A percentile compares a stretch with the other conserved stretches of the same genome.
phyloP scores from a whole-genome alignment of 2,797 vertebrate genomes.

The Acrossocheilus wenchowensis region DNA sequence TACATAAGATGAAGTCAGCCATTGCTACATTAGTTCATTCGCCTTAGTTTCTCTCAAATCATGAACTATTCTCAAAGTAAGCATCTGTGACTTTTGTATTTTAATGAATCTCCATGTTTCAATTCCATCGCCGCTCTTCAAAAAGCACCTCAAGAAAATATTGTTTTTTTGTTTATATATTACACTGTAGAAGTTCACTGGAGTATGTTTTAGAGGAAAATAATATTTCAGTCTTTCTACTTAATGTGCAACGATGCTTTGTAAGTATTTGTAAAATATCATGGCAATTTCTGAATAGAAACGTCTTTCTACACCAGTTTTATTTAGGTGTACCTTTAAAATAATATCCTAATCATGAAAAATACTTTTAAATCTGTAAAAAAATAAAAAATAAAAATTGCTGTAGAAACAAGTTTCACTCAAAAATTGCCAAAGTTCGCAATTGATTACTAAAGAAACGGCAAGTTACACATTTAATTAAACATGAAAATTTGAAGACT shows the following conservation, averaged over 20 bases:
- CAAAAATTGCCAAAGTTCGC: neutral
- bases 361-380: neutral
- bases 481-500: neutral
- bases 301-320: neutral
- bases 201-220: neutral
- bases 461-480: neutral
- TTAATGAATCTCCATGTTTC: constrained; percentile 32
- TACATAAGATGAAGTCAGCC: neutral
- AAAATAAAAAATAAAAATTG: too few relatives aligned
- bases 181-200: neutral
- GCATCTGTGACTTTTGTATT: neutral
- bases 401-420: neutral
- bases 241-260: neutral
- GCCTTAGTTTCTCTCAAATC: neutral
- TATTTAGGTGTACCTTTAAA: neutral
- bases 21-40: neutral
- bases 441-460: neutral
- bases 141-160: constrained; percentile 12
- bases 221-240: neutral
- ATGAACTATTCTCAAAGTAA: neutral
- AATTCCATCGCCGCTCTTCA: constrained; percentile 15
- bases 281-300: neutral
- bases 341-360: neutral
- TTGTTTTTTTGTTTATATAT: neutral
- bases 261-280: neutral